phyloP scores from a whole-genome alignment of 2,797 vertebrate genomes.

The Hippopotamyrus pictus region DNA sequence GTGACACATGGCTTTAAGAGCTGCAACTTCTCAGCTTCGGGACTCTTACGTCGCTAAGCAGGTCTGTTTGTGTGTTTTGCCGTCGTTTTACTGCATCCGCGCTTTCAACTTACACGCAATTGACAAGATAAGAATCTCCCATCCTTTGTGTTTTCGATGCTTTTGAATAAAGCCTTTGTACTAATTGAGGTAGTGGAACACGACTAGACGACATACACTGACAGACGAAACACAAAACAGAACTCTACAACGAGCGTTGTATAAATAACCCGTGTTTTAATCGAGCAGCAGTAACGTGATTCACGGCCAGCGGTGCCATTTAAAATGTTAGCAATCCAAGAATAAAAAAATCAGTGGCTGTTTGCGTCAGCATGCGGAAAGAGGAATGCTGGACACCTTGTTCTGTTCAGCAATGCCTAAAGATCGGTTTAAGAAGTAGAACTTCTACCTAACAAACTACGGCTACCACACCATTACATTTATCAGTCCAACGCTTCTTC shows the following conservation, averaged over 20 bases:
- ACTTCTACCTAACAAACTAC: background rate
- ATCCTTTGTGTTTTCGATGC: background rate
- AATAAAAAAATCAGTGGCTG: background rate
- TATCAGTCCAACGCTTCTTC: background rate
- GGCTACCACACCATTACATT: background rate
- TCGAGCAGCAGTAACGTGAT: background rate
- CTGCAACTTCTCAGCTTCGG: background rate
- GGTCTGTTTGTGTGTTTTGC: background rate
- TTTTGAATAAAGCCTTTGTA: slow-evolving; percentile 9
- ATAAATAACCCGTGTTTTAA: background rate
- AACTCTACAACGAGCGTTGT: background rate
- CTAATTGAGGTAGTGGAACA: background rate
- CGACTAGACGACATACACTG: background rate
- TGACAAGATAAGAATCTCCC: background rate
- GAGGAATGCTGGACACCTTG: background rate
- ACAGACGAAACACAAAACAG: background rate
- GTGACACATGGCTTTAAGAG: background rate
- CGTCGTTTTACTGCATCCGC: background rate
- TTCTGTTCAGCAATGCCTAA: background rate
- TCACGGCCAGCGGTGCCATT: background rate
- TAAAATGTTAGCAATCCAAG: background rate
- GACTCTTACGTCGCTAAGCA: background rate
- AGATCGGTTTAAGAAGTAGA: background rate
- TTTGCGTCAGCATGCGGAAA: slow-evolving; percentile 1
- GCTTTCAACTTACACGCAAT: background rate